Percentiles rank a stretch among this genome's conserved stretches.
phyloP scores from a whole-genome alignment of 92 coral and sea anemone genomes.

The Blastomussa wellsi region DNA sequence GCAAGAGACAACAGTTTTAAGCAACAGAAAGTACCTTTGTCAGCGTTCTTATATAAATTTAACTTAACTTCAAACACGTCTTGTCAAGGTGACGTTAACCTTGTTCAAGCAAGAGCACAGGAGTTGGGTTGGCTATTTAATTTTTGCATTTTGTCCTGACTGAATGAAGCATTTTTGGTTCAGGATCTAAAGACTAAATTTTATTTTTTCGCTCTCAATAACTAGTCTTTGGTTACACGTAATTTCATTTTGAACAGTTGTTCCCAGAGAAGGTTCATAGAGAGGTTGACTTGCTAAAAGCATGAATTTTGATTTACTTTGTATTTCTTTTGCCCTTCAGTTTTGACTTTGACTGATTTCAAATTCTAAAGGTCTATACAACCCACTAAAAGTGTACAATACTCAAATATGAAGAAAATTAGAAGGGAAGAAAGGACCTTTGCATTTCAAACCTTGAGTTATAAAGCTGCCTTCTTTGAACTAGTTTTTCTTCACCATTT shows the following conservation, averaged over 20 bases:
- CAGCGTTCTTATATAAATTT: neutral
- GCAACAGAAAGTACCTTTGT: neutral
- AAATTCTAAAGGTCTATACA: too few species aligned
- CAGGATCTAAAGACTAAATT: neutral
- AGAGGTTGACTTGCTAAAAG: neutral
- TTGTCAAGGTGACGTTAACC: neutral
- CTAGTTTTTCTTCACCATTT: constrained; percentile 18
- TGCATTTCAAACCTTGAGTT: constrained; percentile 9
- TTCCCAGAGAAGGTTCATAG: neutral
- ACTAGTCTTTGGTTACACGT: neutral
- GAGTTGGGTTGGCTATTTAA: neutral
- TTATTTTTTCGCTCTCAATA: neutral
- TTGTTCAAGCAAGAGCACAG: neutral
- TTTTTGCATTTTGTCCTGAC: neutral
- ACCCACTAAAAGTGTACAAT: neutral
- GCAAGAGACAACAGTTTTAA: neutral
- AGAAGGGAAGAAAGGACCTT: neutral
- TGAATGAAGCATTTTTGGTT: neutral
- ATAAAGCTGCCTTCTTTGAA: neutral
- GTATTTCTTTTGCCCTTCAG: neutral
- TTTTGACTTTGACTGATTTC: neutral
- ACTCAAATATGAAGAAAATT: neutral
- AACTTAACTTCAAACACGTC: neutral
- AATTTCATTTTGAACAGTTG: neutral
- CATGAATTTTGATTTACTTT: too few species aligned